Evolutionary conservation across 2,113 vertebrate species (phyloP).

Genomic region (Zosterops lateralis): DNA sequence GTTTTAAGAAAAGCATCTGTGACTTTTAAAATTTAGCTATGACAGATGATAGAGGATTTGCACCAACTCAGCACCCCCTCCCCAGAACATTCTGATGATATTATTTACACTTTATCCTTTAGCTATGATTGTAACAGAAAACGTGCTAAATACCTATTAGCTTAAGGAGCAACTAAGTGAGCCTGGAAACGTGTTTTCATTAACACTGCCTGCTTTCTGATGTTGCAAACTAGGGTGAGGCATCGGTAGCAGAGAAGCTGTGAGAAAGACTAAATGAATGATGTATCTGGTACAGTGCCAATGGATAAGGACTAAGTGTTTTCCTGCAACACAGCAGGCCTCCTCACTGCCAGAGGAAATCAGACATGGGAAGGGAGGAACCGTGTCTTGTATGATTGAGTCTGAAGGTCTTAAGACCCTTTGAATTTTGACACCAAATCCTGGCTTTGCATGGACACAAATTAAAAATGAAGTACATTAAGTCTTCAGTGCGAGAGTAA

Average conservation of each 20-base stretch:
- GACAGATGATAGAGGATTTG: background rate
- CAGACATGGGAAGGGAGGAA: background rate
- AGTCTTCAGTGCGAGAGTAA: background rate
- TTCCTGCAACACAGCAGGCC: background rate
- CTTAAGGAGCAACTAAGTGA: background rate
- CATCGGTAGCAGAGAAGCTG: background rate
- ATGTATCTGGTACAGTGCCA: background rate
- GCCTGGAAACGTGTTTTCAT: background rate
- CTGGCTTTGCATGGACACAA: background rate
- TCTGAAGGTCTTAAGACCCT: background rate
- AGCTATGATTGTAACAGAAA: background rate
- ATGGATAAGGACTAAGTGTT: background rate
- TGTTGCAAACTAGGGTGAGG: background rate
- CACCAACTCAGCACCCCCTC: background rate
- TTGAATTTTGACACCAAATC: background rate
- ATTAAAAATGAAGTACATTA: background rate
- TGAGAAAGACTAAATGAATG: background rate
- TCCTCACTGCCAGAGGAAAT: background rate
- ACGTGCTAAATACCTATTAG: background rate
- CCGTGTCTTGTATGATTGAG: background rate
- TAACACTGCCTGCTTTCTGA: background rate
- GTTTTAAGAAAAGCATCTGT: background rate
- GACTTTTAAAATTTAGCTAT: background rate
- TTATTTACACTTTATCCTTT: background rate
- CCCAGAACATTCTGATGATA: background rate